These are phyloP conservation scores for Myanophis thanlyinensis DNA, from an alignment of 2,113 vertebrate species.

Conservation along the genomic window DNA sequence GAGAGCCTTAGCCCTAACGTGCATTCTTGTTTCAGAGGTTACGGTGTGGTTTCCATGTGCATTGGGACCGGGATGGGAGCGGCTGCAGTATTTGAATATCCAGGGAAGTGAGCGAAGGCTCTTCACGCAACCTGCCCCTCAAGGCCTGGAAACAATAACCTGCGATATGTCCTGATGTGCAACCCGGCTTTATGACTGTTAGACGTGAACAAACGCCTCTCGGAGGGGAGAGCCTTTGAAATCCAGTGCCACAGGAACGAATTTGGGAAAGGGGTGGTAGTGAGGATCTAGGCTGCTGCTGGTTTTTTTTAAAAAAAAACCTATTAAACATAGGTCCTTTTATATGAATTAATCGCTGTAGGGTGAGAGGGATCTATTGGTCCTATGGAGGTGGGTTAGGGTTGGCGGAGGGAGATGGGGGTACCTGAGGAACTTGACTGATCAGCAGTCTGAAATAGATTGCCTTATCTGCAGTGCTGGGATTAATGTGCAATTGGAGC, in stretches of 20 bases:
- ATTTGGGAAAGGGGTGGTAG: not conserved
- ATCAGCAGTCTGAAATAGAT: not conserved
- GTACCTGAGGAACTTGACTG: not conserved
- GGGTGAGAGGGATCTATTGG: rapidly evolving
- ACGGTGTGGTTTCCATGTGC: slow-evolving; percentile 95
- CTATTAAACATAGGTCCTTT: not conserved
- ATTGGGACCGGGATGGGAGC: slow-evolving; percentile 96
- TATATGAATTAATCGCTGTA: not conserved
- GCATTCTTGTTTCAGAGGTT: slow-evolving; percentile 69
- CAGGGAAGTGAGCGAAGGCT: slow-evolving; percentile 62
- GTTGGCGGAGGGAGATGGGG: not conserved
- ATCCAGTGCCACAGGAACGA: not conserved
- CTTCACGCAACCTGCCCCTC: rapidly evolving
- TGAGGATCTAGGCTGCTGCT: not conserved
- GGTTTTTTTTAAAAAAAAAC: not conserved
- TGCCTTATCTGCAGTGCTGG: not conserved
- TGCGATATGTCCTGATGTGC: not conserved
- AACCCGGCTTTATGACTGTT: not conserved
- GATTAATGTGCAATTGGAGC: not conserved
- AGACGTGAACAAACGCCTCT: rapidly evolving
- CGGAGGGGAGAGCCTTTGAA: not conserved
- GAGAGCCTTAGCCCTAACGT: rapidly evolving
- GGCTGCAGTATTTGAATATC: slow-evolving; percentile 88
- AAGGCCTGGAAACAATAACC: not conserved
- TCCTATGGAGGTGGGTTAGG: not conserved